Evolutionary conservation across 64 coral and sea anemone species (phyloP).

Genomic region (Actinia tenebrosa): DNA sequence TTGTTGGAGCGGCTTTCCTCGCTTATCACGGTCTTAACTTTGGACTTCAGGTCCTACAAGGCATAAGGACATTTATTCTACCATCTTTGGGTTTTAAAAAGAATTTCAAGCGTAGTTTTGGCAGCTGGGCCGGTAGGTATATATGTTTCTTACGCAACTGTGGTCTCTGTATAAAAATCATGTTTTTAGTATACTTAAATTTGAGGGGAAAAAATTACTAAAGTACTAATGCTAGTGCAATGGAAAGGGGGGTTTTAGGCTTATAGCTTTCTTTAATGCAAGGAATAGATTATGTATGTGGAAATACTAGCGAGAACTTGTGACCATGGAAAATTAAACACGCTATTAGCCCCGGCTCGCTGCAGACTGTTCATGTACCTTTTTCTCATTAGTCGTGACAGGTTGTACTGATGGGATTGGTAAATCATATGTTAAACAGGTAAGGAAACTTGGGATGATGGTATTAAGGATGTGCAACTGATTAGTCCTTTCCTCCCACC

Average conservation of each 20-base stretch:
- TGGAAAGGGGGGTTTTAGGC: neutral
- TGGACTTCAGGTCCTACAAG: constrained; percentile 51
- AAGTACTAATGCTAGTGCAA: neutral
- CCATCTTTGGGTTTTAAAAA: constrained; percentile 69
- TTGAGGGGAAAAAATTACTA: too few species aligned
- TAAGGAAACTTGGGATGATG: neutral
- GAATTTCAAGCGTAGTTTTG: constrained; percentile 58
- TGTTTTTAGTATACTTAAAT: too few species aligned
- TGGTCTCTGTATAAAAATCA: too few species aligned
- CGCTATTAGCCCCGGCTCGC: too few species aligned
- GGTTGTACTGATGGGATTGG: constrained; percentile 91
- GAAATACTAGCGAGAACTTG: too few species aligned
- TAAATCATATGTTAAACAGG: constrained; percentile 62
- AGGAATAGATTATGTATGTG: too few species aligned
- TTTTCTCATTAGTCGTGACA: constrained; percentile 51
- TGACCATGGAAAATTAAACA: too few species aligned
- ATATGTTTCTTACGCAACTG: neutral
- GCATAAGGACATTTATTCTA: constrained; percentile 75
- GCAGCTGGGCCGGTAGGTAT: constrained; percentile 57
- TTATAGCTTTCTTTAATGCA: neutral
- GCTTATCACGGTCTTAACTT: constrained; percentile 67
- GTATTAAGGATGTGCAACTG: too few species aligned
- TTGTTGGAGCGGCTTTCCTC: constrained; percentile 48
- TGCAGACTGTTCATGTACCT: neutral
- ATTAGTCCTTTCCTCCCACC: too few species aligned